These are phyloP conservation scores for Allophyes oxyacanthae DNA, from an alignment of 2,888 invertebrate species.

Conservation along the genomic window DNA sequence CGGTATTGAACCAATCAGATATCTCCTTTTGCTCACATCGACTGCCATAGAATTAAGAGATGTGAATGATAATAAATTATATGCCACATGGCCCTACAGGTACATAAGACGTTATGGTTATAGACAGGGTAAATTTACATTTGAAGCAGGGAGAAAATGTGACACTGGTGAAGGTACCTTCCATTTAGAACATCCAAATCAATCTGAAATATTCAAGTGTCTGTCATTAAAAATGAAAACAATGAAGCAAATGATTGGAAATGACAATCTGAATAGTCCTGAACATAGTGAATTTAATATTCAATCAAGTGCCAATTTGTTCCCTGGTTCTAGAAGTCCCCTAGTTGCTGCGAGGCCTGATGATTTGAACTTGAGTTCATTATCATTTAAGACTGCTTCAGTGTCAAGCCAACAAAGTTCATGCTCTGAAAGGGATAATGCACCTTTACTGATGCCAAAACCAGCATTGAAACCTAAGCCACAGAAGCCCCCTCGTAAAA, in stretches of 20 bases:
- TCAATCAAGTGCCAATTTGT: conserved; percentile 93
- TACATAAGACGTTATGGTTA: conserved; percentile 96
- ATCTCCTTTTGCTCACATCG: conserved; percentile 93
- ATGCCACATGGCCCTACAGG: conserved; percentile 95
- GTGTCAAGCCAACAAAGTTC: conserved; percentile 80
- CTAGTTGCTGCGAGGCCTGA: conserved; percentile 90
- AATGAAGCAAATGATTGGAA: conserved; percentile 95
- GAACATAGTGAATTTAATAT: conserved; percentile 93
- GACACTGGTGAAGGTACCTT: conserved; percentile 96
- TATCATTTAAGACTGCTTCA: conserved; percentile 83
- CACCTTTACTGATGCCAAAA: conserved; percentile 85
- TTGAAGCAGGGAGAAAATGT: conserved; percentile 96
- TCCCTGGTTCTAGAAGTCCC: conserved; percentile 95
- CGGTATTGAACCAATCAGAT: conserved; percentile 92
- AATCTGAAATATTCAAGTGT: conserved; percentile 95
- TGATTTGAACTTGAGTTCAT: conserved; percentile 82
- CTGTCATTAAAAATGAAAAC: conserved; percentile 95
- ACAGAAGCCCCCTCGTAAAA: conserved; percentile 90
- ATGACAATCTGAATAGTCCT: conserved; percentile 90
- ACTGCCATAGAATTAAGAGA: conserved; percentile 93
- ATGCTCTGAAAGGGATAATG: conserved; percentile 78
- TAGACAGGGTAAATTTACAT: conserved; percentile 95
- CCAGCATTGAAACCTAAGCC: conserved; percentile 91
- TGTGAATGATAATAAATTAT: conserved; percentile 90
- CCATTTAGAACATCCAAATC: conserved; percentile 94